Evolutionary conservation across 2,797 vertebrate genomes (phyloP).

Genomic region (Holocentrus rufus): DNA sequence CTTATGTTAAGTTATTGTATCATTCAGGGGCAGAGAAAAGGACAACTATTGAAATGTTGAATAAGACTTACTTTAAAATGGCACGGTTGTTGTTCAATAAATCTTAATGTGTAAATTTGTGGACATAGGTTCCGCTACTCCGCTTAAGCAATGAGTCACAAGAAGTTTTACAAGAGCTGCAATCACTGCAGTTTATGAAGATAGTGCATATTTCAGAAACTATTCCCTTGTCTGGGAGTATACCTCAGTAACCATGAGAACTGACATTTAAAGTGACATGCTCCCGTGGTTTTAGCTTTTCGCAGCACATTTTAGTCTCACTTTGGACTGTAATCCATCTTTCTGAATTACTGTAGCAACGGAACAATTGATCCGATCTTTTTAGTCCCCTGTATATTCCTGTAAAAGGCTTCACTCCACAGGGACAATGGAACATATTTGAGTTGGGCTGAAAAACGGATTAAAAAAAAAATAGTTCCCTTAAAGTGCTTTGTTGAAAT

Average conservation of each 20-base stretch:
- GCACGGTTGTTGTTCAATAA: not conserved
- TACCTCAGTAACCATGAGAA: constrained; percentile 54
- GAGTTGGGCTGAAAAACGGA: constrained; percentile 40
- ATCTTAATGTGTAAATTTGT: not conserved
- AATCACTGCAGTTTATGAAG: constrained; percentile 31
- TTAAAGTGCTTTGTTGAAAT: constrained; percentile 34
- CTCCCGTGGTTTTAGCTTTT: constrained; percentile 71
- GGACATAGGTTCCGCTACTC: constrained; percentile 5
- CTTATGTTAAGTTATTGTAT: constrained; percentile 23
- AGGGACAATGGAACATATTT: constrained; percentile 49
- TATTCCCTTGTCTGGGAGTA: constrained; percentile 39
- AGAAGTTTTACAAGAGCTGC: constrained; percentile 4
- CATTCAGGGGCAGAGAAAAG: not conserved
- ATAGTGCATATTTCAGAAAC: constrained; percentile 55
- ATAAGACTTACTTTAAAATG: constrained; percentile 13
- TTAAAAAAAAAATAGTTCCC: constrained; percentile 37
- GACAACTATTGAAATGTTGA: not conserved
- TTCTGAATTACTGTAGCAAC: constrained; percentile 67
- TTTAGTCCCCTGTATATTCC: constrained; percentile 62
- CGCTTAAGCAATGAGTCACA: not conserved
- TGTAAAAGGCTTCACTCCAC: constrained; percentile 55
- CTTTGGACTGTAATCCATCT: constrained; percentile 66
- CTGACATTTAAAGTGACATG: constrained; percentile 71
- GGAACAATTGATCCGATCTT: constrained; percentile 70
- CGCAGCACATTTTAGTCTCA: constrained; percentile 72